These are phyloP conservation scores for Lipotes vexillifer DNA, from an alignment of 2,113 vertebrate species.

Conservation along the genomic window DNA sequence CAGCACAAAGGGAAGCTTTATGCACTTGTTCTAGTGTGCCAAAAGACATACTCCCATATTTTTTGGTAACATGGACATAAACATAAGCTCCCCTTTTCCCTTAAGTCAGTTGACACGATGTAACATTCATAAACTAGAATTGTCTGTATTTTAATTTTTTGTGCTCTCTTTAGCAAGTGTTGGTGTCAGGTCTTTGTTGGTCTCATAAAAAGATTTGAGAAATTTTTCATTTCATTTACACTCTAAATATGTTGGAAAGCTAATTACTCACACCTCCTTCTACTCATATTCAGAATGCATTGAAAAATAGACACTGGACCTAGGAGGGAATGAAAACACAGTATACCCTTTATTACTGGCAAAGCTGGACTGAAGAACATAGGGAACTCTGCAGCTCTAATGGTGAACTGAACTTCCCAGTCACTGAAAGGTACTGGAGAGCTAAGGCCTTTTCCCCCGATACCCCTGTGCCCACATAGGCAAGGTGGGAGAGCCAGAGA, in stretches of 20 bases:
- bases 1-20: background rate
- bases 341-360: background rate
- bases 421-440: background rate
- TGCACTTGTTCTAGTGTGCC: background rate
- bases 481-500: background rate
- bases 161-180: background rate
- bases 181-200: background rate
- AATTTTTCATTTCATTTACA: background rate
- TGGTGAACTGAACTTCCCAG: background rate
- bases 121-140: background rate
- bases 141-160: background rate
- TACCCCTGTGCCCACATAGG: rapidly evolving
- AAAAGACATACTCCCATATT: background rate
- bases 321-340: background rate
- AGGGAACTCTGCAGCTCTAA: background rate
- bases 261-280: background rate
- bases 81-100: background rate
- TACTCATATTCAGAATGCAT: background rate
- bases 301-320: background rate
- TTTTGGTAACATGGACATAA: background rate
- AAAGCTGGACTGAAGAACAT: background rate
- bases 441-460: no score
- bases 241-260: background rate
- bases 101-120: background rate
- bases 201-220: background rate